These are phyloP conservation scores for Aporophyla nigra DNA, from an alignment of 2,888 invertebrate species.

Conservation along the genomic window DNA sequence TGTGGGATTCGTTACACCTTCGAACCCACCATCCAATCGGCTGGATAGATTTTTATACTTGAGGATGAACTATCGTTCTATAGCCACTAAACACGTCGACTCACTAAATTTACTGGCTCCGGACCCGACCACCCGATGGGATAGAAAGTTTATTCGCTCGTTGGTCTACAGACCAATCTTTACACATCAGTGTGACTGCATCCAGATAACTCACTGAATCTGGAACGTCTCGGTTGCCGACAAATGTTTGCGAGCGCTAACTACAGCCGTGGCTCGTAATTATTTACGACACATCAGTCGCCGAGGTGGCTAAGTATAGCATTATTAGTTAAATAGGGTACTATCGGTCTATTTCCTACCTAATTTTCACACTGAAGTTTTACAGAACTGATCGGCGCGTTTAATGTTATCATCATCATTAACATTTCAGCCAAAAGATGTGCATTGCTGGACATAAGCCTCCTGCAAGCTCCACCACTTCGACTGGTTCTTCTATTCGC, in stretches of 20 bases:
- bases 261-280: neutral
- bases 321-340: neutral
- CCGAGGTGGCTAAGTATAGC: neutral
- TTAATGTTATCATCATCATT: neutral
- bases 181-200: neutral
- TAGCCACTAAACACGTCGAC: neutral
- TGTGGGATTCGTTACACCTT: neutral
- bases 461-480: too few species aligned
- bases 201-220: neutral
- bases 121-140: neutral
- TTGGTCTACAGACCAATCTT: neutral
- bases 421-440: too few species aligned
- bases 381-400: neutral
- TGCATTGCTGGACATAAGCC: too few species aligned
- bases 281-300: neutral
- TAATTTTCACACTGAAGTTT: neutral
- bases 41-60: neutral
- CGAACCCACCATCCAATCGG: neutral
- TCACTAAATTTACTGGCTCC: neutral
- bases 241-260: neutral
- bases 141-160: neutral
- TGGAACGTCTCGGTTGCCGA: neutral
- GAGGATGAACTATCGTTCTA: neutral
- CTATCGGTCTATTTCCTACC: neutral
- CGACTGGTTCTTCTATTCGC: too few species aligned